Evolutionary conservation across 2,888 invertebrate genomes (phyloP).

Genomic region (Luperina testacea): DNA sequence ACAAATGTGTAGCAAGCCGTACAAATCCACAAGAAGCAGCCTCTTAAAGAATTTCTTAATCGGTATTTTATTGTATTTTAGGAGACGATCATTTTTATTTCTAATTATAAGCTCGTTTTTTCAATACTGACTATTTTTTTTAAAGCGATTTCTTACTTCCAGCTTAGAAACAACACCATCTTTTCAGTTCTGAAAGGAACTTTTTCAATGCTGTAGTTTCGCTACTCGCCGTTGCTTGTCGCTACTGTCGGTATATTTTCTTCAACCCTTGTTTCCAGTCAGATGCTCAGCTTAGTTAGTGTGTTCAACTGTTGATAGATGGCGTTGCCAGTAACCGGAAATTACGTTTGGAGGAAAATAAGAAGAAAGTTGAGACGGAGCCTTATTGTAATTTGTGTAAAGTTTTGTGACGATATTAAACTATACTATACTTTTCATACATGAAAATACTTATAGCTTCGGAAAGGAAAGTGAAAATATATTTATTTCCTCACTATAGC

Average conservation of each 20-base stretch:
- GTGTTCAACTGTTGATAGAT: constrained; percentile 25
- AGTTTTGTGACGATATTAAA: not conserved
- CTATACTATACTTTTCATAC: not conserved
- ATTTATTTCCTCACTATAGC: not conserved
- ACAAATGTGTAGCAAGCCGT: too few species aligned
- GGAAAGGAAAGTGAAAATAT: not conserved
- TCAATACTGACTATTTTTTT: not conserved
- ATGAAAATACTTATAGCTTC: not conserved
- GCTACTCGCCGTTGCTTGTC: constrained; percentile 63
- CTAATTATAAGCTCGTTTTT: not conserved
- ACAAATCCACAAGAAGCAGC: not conserved
- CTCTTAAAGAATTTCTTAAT: not conserved
- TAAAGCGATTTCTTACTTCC: accelerated
- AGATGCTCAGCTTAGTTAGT: not conserved
- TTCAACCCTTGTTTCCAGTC: constrained; percentile 26
- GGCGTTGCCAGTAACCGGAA: constrained; percentile 21
- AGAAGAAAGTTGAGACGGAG: not conserved
- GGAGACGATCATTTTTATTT: not conserved
- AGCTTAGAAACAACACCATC: constrained; percentile 40
- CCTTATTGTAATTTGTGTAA: not conserved
- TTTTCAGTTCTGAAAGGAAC: constrained; percentile 18
- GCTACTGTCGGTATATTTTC: constrained; percentile 31
- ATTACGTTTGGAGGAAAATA: too few species aligned
- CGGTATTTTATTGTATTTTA: not conserved
- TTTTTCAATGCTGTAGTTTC: constrained; percentile 34